Evolutionary conservation across 2,888 invertebrate species (phyloP), one percentile per base, ranked within the genome.

Genomic region (Chrysomela aeneicollis): DNA sequence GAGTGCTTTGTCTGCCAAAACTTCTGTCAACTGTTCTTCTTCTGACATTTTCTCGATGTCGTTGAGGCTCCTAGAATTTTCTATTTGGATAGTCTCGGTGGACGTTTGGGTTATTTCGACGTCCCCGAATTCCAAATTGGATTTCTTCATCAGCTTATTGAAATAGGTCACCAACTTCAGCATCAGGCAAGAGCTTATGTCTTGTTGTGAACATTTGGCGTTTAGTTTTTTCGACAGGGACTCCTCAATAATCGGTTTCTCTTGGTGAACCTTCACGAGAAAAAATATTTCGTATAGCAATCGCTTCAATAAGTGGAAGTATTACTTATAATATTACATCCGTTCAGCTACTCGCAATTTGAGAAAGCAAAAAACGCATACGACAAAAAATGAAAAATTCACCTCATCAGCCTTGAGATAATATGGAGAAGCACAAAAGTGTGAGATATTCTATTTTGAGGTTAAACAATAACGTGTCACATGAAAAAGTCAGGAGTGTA

Each of bases 171-270:
- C 90, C 73, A 93, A 82, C 81, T 93, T 94, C 18, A 92, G 85
- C 86, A 93, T 93, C 78, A 92, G 90, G 80, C 94, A 94, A 8
- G 93, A 90, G 37, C 92, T 91, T 51, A 92, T 88, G 76, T 94
- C 93, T 59, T 90, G 87, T 71, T 91, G 88, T 3, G 89, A 87
- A 78, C 94, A 94, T 85, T 92, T 93, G 72, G 86, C 84, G 77
- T 92, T 93, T 42, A 94, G 83, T 73, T 92, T 93, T 51, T 89
- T 87, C 72, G 92, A 84, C 10, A 94, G 85, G 19, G 88, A 86
- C 71, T 92, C 92, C 82, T 94, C 94, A 72, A 85, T 76, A 26
- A 76, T 78, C 71, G 78, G 82, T 72, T 74, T 82, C 58, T 80
- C 77, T 1, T 77, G 75, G 52, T 83, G 84, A 42, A 86, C 83